phyloP scores from a whole-genome alignment of 2,113 vertebrate species.

The Cyprinodon tularosa region DNA sequence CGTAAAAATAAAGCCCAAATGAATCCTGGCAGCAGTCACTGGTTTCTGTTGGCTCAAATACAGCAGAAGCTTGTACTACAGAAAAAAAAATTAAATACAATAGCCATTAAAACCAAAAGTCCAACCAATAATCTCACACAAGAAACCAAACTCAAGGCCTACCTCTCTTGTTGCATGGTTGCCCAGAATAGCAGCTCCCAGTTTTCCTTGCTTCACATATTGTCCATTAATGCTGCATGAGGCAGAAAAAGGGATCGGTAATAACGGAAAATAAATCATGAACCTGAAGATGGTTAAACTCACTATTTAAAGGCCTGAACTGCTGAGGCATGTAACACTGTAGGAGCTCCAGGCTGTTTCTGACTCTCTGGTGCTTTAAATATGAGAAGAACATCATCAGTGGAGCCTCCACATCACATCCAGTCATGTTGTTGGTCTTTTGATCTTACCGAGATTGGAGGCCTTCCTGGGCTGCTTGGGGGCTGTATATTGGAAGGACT shows the following conservation, averaged over 20 bases:
- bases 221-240: conserved; percentile 87
- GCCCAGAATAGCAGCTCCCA: conserved; percentile 92
- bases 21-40: conserved; percentile 86
- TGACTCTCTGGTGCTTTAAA: conserved; percentile 62
- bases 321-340: conserved; percentile 84
- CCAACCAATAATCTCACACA: conserved; percentile 34
- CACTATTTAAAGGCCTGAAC: conserved; percentile 92
- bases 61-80: conserved; percentile 92
- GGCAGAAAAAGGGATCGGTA: not conserved
- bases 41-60: conserved; percentile 94
- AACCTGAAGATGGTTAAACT: conserved; percentile 55
- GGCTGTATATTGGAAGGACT: conserved; percentile 95
- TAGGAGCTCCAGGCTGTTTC: conserved; percentile 77
- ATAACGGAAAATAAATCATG: not conserved
- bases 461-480: conserved; percentile 94
- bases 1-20: conserved; percentile 86
- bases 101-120: conserved; percentile 32
- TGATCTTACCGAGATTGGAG: conserved; percentile 78
- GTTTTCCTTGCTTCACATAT: conserved; percentile 94
- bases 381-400: not conserved
- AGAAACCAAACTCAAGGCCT: conserved; percentile 40
- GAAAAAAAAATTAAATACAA: conserved; percentile 8
- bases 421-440: not conserved
- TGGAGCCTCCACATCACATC: not conserved
- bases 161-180: conserved; percentile 90